Evolutionary conservation across 2,888 invertebrate genomes (phyloP), one percentile per base, ranked within the genome.

Genomic region (Corbicula japonica): DNA sequence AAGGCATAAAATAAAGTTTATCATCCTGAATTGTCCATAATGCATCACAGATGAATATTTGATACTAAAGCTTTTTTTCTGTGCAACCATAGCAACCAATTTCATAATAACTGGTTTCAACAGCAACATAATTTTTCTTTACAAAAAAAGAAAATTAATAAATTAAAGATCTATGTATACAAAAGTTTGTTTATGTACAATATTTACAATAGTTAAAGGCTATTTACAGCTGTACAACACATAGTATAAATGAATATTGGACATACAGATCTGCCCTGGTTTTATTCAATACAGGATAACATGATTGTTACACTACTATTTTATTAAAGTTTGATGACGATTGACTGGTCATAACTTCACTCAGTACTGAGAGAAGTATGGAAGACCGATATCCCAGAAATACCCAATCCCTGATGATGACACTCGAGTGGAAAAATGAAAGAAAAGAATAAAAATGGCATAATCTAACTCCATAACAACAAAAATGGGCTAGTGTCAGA

Each of bases 131-230:
- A 54, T 56, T 41, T 23, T 54, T 54, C 52, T 41, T 12, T 54
- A 48, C 50, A 58, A 35, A 66, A 41, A 52, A 66, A 66, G 54
- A 62, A 28, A 28, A 80, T 75, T 80, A 80, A 80, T 80, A 80
- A 80, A 80, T 80, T 80, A 80, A 76, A 68, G n/a, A 63, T 65
- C 80, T 80, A 80, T 80, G 80, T 80, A 76, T 80, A 80, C 76
- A 76, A 76, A 76, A 70, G 58, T 56, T 63, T 38, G 23, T 32
- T 10, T 80, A 74, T 80, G 48, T 76, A 80, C 76, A 80, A 32
- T 80, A 76, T 80, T 8, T 80, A 80, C 76, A 80, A 44, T 70
- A 58, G 62, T 58, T 69, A 61, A 46, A 68, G 63, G 63, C 34
- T 76, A 76, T 76, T 15, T 71, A 76, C 71, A 75, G 66, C 66